These are phyloP conservation scores for Meda fulgida DNA, from an alignment of 2,797 vertebrate species.

Conservation along the genomic window DNA sequence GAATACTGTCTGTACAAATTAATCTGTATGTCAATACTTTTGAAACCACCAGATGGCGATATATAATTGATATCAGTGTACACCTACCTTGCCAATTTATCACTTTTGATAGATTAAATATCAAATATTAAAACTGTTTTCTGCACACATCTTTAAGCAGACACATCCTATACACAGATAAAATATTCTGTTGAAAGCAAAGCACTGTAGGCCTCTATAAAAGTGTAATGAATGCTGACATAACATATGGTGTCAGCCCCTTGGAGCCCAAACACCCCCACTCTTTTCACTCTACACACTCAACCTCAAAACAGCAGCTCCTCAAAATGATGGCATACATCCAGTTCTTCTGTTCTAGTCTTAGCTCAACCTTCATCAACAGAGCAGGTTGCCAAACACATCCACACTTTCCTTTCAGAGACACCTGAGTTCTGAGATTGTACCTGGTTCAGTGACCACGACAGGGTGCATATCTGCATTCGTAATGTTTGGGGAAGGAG, in stretches of 20 bases:
- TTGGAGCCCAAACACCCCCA: slow-evolving; percentile 52
- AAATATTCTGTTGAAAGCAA: slow-evolving; percentile 43
- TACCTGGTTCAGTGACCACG: slow-evolving; percentile 49
- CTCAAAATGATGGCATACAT: slow-evolving; percentile 45
- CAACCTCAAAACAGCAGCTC: slow-evolving; percentile 54
- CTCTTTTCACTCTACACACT: slow-evolving; percentile 43
- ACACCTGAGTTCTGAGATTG: slow-evolving; percentile 21
- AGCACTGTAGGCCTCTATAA: slow-evolving; percentile 55
- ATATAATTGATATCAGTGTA: slow-evolving; percentile 54
- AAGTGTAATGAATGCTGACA: slow-evolving; percentile 60
- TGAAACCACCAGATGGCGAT: slow-evolving; percentile 63
- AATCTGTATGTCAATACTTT: slow-evolving; percentile 41
- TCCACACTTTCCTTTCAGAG: not conserved
- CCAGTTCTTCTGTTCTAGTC: slow-evolving; percentile 40
- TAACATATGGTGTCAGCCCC: slow-evolving; percentile 60
- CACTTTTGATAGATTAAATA: slow-evolving; percentile 40
- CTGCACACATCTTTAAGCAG: slow-evolving; percentile 25
- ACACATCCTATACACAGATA: slow-evolving; percentile 33
- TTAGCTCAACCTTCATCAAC: slow-evolving; percentile 45
- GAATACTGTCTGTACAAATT: slow-evolving; percentile 46
- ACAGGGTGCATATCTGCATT: slow-evolving; percentile 38
- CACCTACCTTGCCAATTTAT: slow-evolving; percentile 42
- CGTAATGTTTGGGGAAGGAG: slow-evolving; percentile 51
- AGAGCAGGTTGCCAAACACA: slow-evolving; percentile 30
- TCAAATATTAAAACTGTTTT: slow-evolving; percentile 47